A percentile compares a stretch with the other conserved stretches of the same genome.
Conservation (phyloP, 2,888 invertebrate genomes). For the Griposia aprilina region DNA sequence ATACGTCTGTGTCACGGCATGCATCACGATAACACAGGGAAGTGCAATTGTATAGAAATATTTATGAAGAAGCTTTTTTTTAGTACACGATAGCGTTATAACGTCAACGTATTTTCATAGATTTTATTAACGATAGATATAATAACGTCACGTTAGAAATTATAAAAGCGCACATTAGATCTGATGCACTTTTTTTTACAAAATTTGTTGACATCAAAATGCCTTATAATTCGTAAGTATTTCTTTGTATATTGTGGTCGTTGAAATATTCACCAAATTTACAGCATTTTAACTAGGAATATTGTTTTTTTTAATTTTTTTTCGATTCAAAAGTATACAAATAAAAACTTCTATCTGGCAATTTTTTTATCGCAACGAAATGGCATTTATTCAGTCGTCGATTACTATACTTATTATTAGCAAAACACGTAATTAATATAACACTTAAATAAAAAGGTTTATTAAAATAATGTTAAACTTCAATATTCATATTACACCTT, state of each 20-base stretch:
- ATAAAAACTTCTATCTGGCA: background rate
- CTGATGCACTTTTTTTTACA: background rate
- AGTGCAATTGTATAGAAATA: background rate
- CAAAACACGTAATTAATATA: background rate
- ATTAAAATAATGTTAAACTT: slow-evolving; percentile 7
- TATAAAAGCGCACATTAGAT: background rate
- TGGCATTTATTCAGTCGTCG: background rate
- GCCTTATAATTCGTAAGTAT: background rate
- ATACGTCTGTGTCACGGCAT: background rate
- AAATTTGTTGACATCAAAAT: background rate
- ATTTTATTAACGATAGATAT: background rate
- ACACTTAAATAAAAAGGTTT: background rate
- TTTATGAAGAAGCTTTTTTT: background rate
- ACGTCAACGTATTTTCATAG: background rate
- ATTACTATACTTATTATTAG: background rate
- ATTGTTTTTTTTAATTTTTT: background rate
- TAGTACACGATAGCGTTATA: background rate
- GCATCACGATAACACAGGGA: background rate
- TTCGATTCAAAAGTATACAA: background rate
- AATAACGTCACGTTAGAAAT: background rate
- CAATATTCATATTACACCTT: slow-evolving; percentile 31
- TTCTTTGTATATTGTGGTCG: background rate
- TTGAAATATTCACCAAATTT: background rate
- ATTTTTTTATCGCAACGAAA: background rate
- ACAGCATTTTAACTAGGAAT: background rate